A percentile compares a stretch with the other conserved stretches of the same genome.
Evolutionary conservation across 2,888 invertebrate genomes (phyloP).

Genomic region (Eupithecia centaureata): DNA sequence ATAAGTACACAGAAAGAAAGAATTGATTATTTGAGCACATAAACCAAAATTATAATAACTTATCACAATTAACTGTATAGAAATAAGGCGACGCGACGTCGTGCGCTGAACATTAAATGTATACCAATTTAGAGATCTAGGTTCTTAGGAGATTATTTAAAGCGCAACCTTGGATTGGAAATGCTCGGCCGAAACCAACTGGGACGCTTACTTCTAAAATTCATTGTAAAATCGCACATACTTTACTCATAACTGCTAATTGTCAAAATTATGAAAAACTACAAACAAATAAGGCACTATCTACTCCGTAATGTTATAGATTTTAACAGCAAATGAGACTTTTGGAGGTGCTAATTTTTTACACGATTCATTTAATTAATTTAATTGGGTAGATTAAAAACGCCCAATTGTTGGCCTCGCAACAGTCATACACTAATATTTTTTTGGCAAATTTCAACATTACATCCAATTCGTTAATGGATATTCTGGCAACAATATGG

Average conservation of each 20-base stretch:
- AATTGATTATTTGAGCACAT: conserved; percentile 43
- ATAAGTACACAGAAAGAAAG: conserved; percentile 78
- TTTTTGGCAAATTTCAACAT: neutral
- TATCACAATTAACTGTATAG: conserved; percentile 75
- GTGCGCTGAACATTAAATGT: conserved; percentile 47
- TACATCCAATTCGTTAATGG: neutral
- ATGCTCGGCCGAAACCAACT: conserved; percentile 12
- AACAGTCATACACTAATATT: neutral
- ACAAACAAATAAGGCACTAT: conserved; percentile 72
- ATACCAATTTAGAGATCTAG: conserved; percentile 33
- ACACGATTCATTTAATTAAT: conserved; percentile 49
- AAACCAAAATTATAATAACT: conserved; percentile 68
- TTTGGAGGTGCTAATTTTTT: conserved; percentile 54
- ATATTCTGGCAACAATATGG: neutral
- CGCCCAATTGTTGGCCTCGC: neutral
- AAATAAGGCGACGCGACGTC: conserved; percentile 59
- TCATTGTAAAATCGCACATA: conserved; percentile 17
- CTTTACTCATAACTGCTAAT: neutral
- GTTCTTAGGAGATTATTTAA: conserved; percentile 40
- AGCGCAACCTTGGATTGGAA: conserved; percentile 31
- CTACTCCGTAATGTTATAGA: conserved; percentile 44
- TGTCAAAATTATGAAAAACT: conserved; percentile 3
- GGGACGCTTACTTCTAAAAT: conserved; percentile 9
- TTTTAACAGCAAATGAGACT: conserved; percentile 55
- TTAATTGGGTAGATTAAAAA: no score